Evolutionary conservation across 2,888 invertebrate species (phyloP), one percentile per base, ranked within the genome.

Genomic region (Melolontha melolontha): DNA sequence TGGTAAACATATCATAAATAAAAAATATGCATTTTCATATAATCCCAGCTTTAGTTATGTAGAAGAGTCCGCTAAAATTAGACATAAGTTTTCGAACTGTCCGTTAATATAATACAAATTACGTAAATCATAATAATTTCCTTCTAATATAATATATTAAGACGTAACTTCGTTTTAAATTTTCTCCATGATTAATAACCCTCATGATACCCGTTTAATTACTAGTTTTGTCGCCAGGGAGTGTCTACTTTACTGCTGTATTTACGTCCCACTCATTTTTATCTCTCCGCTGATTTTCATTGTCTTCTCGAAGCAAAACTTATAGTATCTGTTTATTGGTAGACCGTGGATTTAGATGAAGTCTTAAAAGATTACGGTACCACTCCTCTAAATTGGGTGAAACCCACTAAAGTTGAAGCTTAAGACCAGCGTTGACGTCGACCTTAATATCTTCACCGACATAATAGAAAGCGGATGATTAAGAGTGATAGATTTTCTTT

Each of bases 311-410:
- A 47, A 47, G 22, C 34, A 10, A 27, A 47, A 59, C 44, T 29
- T 34, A 34, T 34, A 59, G 47, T 47, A 41, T 22, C 59, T 59
- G 59, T 59, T 59, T 59, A 59, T 44, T 34, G 59, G 44, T 14
- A 27, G 59, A 47, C 47, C 47, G 29, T 34, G 59, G 59, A 59
- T 59, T 47, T 47, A 59, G 59, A 47, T 59, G 29, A 44, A 47
- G 34, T 59, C 59, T 47, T 59, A 42, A 57, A 42, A 42, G 42
- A 42, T 57, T 57, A 57, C 41, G 7, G 42, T 12, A 6, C 57
- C 41, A 42, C 42, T 42, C 17, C 17, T 44, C 42, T 27, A 42
- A 57, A 57, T 42, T 57, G 57, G 42, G 27, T 42, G 42, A 42
- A 27, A 22, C 41, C 22, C 12, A 1, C 42, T 17, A 27, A 41